Conservation (phyloP, 2,113 vertebrate species). For the Mixornis gularis region DNA sequence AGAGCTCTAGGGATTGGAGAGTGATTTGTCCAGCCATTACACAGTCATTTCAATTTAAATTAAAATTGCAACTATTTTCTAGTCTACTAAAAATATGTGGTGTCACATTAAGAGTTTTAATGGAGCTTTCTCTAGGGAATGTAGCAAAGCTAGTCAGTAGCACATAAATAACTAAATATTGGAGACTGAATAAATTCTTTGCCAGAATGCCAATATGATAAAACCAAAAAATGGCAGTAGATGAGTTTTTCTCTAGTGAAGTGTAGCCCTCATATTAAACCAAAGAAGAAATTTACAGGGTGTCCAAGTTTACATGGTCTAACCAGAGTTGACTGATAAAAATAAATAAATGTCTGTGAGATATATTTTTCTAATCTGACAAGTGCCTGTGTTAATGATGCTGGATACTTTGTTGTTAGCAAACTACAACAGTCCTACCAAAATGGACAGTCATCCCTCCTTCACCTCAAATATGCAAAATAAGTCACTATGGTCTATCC, state of each 20-base stretch:
- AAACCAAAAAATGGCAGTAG: conserved; percentile 55
- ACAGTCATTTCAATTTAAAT: conserved; percentile 81
- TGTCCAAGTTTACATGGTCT: not conserved
- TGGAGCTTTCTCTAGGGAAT: conserved; percentile 60
- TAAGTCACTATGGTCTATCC: not conserved
- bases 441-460: not conserved
- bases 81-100: conserved; percentile 74
- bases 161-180: conserved; percentile 62
- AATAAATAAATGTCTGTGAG: not conserved
- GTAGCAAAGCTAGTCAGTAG: conserved; percentile 41
- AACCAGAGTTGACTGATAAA: conserved; percentile 13
- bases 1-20: conserved; percentile 72
- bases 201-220: conserved; percentile 46
- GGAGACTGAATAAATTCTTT: conserved; percentile 61
- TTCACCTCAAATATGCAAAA: not conserved
- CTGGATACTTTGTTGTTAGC: not conserved
- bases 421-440: not conserved
- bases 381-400: not conserved
- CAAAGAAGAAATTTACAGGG: conserved; percentile 2
- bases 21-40: conserved; percentile 76
- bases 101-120: conserved; percentile 74
- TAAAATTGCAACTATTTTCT: conserved; percentile 79
- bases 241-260: conserved; percentile 60
- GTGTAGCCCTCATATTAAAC: not conserved
- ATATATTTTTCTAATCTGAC: not conserved